Percentiles rank a stretch among this genome's conserved stretches.
phyloP scores from a whole-genome alignment of 2,113 vertebrate genomes.

The Pelvicachromis taeniatus region DNA sequence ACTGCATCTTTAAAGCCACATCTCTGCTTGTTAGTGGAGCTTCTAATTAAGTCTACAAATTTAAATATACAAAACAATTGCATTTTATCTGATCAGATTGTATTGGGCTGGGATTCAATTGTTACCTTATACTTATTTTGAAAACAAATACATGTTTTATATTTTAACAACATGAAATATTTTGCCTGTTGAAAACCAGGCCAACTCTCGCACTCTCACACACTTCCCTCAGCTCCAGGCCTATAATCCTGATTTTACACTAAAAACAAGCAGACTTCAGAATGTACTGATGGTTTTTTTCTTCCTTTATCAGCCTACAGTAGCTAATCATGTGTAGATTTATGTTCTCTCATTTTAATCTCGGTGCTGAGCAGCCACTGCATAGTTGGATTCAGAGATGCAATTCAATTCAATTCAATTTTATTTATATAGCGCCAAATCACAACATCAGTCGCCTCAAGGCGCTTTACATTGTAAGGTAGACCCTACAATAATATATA shows the following conservation, averaged over 20 bases:
- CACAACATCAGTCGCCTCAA: too few species aligned
- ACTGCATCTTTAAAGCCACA: neutral
- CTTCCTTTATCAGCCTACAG: neutral
- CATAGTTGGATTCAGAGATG: neutral
- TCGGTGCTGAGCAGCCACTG: neutral
- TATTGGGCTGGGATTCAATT: neutral
- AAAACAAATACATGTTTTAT: neutral
- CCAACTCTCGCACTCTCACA: neutral
- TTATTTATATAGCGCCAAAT: too few species aligned
- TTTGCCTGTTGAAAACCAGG: neutral
- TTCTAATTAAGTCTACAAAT: neutral
- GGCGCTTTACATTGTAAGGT: too few species aligned
- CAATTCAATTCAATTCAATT: too few species aligned
- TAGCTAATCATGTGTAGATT: rapidly evolving
- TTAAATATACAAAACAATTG: neutral
- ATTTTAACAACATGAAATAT: neutral
- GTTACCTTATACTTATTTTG: neutral
- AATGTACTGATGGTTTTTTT: neutral
- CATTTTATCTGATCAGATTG: neutral
- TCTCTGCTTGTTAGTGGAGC: neutral
- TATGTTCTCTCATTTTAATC: neutral
- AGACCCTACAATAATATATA: too few species aligned
- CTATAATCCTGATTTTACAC: neutral
- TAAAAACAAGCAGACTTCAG: neutral
- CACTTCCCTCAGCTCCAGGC: neutral